These are phyloP conservation scores for Dinocampus coccinellae DNA, from an alignment of 2,888 invertebrate genomes.

Conservation along the genomic window DNA sequence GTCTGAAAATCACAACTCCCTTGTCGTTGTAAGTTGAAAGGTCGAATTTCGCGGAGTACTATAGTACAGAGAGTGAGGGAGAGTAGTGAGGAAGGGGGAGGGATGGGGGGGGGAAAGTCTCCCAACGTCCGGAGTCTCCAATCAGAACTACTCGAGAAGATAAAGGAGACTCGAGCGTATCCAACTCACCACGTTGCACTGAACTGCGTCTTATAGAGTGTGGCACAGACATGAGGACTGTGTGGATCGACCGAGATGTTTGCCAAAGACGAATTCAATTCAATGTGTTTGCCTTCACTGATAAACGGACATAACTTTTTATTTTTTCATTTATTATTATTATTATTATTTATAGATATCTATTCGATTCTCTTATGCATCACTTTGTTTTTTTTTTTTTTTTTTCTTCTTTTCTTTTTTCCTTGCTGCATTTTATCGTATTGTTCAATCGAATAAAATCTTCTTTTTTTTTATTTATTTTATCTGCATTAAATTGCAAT, in stretches of 20 bases:
- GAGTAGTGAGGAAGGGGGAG: no score
- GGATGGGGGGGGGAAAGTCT: no score
- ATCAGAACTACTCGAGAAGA: slow-evolving; percentile 27
- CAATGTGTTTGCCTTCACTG: slow-evolving; percentile 40
- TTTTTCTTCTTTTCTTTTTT: no score
- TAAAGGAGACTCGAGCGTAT: slow-evolving; percentile 28
- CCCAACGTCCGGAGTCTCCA: slow-evolving; percentile 26
- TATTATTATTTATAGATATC: background rate
- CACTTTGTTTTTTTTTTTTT: no score
- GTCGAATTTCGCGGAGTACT: background rate
- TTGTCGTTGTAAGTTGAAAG: background rate
- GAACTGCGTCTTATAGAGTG: slow-evolving; percentile 37
- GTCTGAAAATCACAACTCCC: background rate
- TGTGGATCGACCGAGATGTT: slow-evolving; percentile 49
- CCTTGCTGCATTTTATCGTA: no score
- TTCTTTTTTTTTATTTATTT: background rate
- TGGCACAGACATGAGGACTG: background rate
- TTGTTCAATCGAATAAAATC: background rate
- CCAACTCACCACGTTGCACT: slow-evolving; percentile 2
- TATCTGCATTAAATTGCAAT: no score
- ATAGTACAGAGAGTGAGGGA: background rate
- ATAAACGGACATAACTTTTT: slow-evolving; percentile 42
- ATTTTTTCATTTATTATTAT: background rate
- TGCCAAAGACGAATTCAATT: slow-evolving; percentile 53
- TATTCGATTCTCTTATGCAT: background rate